These are phyloP conservation scores for Caenorhabditis latens DNA, from an alignment of 1,140 invertebrate genomes.

Conservation along the genomic window DNA sequence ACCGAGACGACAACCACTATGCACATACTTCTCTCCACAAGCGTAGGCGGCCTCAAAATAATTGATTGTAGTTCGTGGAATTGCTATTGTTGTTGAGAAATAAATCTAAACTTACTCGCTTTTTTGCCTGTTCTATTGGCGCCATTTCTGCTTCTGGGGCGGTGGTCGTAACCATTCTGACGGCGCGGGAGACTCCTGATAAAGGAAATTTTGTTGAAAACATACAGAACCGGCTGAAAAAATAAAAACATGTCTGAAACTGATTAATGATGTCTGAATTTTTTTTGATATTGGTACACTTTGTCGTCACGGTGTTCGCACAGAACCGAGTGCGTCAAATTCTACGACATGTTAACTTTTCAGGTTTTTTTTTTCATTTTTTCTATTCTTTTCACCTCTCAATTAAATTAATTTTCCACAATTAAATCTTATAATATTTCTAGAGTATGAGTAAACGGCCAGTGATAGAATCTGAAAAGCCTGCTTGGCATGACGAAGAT, in stretches of 20 bases:
- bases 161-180: slow-evolving; percentile 43
- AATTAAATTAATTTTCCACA: no score
- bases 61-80: not conserved
- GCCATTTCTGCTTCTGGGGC: slow-evolving; percentile 28
- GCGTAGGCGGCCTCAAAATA: slow-evolving; percentile 62
- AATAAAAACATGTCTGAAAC: slow-evolving; percentile 25
- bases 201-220: slow-evolving; percentile 38
- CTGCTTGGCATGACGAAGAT: slow-evolving; percentile 44
- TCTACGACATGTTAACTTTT: not conserved
- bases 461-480: slow-evolving; percentile 33
- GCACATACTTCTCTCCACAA: slow-evolving; percentile 65
- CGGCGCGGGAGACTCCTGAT: slow-evolving; percentile 23
- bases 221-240: slow-evolving; percentile 9
- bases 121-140: slow-evolving; percentile 62
- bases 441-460: slow-evolving; percentile 30
- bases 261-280: slow-evolving; percentile 12
- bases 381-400: not conserved
- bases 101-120: slow-evolving; percentile 30
- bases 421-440: not conserved
- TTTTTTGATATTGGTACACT: no score
- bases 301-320: slow-evolving; percentile 10
- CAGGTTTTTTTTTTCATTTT: not conserved
- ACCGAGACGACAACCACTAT: slow-evolving; percentile 62
- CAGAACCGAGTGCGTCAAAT: not conserved
- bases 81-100: no score